Base-by-base conservation (phyloP, 2,797 vertebrate species). In the Melanotaenia trifasciata region DNA sequence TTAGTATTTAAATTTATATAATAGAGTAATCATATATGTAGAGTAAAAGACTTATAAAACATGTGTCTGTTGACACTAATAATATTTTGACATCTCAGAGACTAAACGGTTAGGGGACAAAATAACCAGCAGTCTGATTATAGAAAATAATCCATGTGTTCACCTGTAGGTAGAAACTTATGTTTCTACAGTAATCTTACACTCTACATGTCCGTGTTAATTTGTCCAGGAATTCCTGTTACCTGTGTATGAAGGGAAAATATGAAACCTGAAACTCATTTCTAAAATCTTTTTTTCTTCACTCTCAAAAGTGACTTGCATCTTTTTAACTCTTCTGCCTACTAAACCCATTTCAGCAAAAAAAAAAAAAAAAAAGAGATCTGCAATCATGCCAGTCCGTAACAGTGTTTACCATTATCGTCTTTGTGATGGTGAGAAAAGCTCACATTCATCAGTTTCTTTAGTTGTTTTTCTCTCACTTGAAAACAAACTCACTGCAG, bases 171-270 rank as follows among this genome's bases (percentile, higher is more conserved):
- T 64, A 20, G 4, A 10, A 26, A 13, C 10, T 26, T 30, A 38
- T 18, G 18, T 30, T 53, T 38, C 6, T 18, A 8, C 26, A 56
- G 60, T 13, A 56, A 56, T 4, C 22, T n/a, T 24, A 43, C 16
- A 10, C 12, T 36, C 12, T 56, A 24, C 18, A 28, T 47, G n/a
- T 0, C 24, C 3, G 12, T 36, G n/a, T 32, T 63, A 33, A 1
- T 65, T 60, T 47, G 43, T 47, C 10, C 58, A n/a, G 65, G 18
- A 62, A 65, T 30, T 14, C 18, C 56, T 51, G 60, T 56, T 43
- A 16, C 3, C 36, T 38, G 6, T 24, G 18, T 62, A 13, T 64
- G 16, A 84, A 75, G 53, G 43, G 16, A 70, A 75, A 62, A 76
- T 62, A 4, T 53, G 33, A 80, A 75, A 74, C 16, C 7, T 54